phyloP scores from a whole-genome alignment of 1,140 invertebrate genomes.

The Diabrotica undecimpunctata region DNA sequence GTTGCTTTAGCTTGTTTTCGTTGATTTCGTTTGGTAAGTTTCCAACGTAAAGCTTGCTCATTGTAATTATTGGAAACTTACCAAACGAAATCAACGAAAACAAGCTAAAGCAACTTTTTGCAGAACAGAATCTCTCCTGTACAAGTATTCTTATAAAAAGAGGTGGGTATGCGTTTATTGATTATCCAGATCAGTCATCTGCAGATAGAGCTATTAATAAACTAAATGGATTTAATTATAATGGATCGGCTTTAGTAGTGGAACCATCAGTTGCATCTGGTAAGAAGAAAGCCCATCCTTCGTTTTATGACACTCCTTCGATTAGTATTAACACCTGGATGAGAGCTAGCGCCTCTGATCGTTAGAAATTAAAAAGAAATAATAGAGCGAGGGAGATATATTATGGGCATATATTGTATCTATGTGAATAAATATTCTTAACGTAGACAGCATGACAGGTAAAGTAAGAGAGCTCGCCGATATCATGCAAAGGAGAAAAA shows the following conservation, averaged over 20 bases:
- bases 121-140: conserved; percentile 69
- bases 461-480: no score
- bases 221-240: conserved; percentile 63
- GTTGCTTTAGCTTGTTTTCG: conserved; percentile 67
- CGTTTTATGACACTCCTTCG: conserved; percentile 1
- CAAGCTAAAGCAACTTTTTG: conserved; percentile 68
- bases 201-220: conserved; percentile 80
- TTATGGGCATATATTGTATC: not conserved
- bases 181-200: conserved; percentile 75
- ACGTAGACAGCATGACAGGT: no score
- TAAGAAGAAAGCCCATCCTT: conserved; percentile 50
- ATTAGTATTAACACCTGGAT: conserved; percentile 6
- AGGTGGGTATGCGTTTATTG: conserved; percentile 82
- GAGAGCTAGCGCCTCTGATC: conserved; percentile 9
- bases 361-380: not conserved
- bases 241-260: conserved; percentile 59
- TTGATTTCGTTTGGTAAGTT: conserved; percentile 74
- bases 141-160: conserved; percentile 76
- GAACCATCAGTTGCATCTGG: conserved; percentile 61
- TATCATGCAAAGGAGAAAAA: no score
- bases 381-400: not conserved
- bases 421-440: not conserved
- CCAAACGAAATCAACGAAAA: conserved; percentile 71
- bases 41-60: no score
- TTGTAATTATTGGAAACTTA: conserved; percentile 81